Evolutionary conservation across 2,888 invertebrate genomes (phyloP), one percentile per base, ranked within the genome.

Genomic region (Bellardia pandia): DNA sequence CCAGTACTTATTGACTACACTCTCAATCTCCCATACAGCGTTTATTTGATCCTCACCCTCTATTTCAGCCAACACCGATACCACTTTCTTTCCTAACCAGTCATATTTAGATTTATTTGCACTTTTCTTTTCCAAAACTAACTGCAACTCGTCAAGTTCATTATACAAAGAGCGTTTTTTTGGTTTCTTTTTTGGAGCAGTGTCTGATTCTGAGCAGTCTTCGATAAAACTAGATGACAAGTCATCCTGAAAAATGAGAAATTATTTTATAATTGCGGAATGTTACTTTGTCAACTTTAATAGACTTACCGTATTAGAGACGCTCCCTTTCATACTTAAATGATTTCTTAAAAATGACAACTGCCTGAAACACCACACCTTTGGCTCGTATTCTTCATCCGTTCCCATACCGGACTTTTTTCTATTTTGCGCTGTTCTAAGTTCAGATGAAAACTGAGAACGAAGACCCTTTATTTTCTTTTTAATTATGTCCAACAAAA

Each of bases 381-480:
- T 66, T 23, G 66, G 66, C 40, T 16, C 42, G 45, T 66, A 66
- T 23, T 66, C 42, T 4, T 66, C 66, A 45, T 66, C 66, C 11
- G 23, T 13, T 66, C 66, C 66, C 66, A 45, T 66, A 16, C 42
- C 45, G 5, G 66, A 66, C 23, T 45, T 66, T 66, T 11, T n/a
- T 66, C 37, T 42, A 42, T 5, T 66, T 42, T 42, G 11, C 9
- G 42, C 16, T 8, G 14, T 37, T 62, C 14, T 62, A 5, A 62
- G 16, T n/a, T 64, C 64, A n/a, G 64, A 7, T 37, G 64, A 40
- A n/a, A 64, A 64, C 64, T 64, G 64, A n/a, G 62, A 62, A 62
- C 62, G 62, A 33, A 40, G 62, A 1, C 62, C 62, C 37, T 62
- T 62, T 1, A 62, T 7, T 37, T 62, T 62, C n/a, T 62, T 62